Base-by-base conservation (phyloP, 2,888 invertebrate genomes). In the Nephrocerus scutellatus region DNA sequence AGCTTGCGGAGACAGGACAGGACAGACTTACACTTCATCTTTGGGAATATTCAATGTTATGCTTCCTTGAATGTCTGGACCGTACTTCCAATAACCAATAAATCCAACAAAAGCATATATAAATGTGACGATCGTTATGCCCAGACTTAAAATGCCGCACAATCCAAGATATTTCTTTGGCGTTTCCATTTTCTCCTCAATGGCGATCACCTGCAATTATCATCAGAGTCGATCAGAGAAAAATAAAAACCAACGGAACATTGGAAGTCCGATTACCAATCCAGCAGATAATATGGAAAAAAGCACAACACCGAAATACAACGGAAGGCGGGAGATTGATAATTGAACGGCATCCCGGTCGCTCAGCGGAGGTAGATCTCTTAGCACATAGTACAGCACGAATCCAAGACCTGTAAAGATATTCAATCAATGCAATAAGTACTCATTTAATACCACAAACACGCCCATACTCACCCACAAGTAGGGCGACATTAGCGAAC, bases 121-220 rank as follows among this genome's bases (percentile, higher is more conserved):
- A 1, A 76, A 60, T 0, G 89, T 80, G 0, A 92, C 90, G 52
- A 85, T 77, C 6, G 40, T 18, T 86, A 95, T 90, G 29, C 89
- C 90, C 30, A 79, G 77, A 63, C 91, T 92, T 4, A 96, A 71
- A 1, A 92, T 86, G 12, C 95, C 87, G 12, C 82, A 85, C 51
- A 82, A 82, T 14, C 93, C 92, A 49, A 84, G 80, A 70, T 92
- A 93, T 58, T 88, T 82, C 6, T 76, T 74, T 0, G 92, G 92
- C 0, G 79, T 81, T 59, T 80, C 82, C 92, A 96, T 93, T 69
- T 87, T 86, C 67, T 92, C 90, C 63, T 95, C 92, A 47, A 96
- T 71, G 0, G 95, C 90, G 75, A 96, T 82, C 7, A 95, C 83
- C 91, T 92, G 3, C 2, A 6, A 26, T 3, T 19, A 26, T 13